Evolutionary conservation across 1,140 invertebrate genomes (phyloP).

Genomic region (Oncopodura yosiiana): DNA sequence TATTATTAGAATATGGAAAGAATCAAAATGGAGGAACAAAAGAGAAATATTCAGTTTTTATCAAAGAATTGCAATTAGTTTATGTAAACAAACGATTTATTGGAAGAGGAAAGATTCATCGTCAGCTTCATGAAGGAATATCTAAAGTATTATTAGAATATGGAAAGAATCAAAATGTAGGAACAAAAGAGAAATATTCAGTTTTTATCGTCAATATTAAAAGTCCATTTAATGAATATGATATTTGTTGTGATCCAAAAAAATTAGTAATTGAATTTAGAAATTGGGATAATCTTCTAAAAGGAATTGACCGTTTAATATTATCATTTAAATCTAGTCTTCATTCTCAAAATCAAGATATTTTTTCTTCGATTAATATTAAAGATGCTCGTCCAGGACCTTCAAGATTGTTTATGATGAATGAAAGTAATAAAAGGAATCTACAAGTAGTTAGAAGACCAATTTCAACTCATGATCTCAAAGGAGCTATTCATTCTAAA

Average conservation of each 20-base stretch:
- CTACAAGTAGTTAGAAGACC: background rate
- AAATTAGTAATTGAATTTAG: constrained; percentile 52
- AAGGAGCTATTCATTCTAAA: constrained; percentile 2
- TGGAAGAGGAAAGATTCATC: constrained; percentile 44
- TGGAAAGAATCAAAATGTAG: constrained; percentile 22
- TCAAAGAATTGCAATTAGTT: constrained; percentile 50
- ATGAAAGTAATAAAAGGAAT: background rate
- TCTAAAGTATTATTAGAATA: no score
- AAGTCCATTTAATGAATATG: constrained; percentile 49
- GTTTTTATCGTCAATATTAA: constrained; percentile 52
- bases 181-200: constrained; percentile 41
- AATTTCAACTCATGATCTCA: background rate
- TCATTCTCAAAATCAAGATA: background rate
- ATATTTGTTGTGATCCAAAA: constrained; percentile 45
- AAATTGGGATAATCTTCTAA: constrained; percentile 47
- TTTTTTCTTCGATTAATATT: no score
- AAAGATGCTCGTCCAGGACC: no score
- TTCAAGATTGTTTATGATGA: background rate
- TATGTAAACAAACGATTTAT: constrained; percentile 53
- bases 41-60: no score
- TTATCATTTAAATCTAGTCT: constrained; percentile 33
- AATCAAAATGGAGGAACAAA: constrained; percentile 13
- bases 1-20: constrained; percentile 33
- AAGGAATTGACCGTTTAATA: constrained; percentile 46
- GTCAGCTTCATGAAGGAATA: constrained; percentile 44